Conservation (phyloP, 2,888 invertebrate species). For the Holacanthella duospinosa region DNA sequence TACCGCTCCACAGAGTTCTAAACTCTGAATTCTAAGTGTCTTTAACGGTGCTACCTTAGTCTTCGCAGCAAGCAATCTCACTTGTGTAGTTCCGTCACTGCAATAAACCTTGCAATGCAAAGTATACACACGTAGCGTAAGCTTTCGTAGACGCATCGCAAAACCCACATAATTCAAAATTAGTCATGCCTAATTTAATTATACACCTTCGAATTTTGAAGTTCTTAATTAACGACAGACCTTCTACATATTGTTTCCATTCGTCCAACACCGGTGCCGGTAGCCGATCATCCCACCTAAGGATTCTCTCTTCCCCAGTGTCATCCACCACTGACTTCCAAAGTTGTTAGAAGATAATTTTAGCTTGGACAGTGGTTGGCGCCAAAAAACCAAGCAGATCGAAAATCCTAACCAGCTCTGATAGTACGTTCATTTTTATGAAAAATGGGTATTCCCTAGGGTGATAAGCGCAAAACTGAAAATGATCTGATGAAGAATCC, state of each 20-base stretch:
- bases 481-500: conserved; percentile 12
- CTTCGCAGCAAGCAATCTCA: not conserved
- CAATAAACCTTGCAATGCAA: conserved; percentile 15
- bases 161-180: conserved; percentile 35
- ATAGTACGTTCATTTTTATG: conserved; percentile 17
- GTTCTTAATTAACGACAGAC: not conserved
- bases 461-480: not conserved
- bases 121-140: conserved; percentile 33
- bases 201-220: conserved; percentile 7
- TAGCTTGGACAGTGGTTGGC: conserved; percentile 33
- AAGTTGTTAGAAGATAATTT: conserved; percentile 33
- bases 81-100: not conserved
- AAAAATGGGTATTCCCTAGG: not conserved
- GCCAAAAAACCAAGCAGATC: conserved; percentile 35
- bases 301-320: conserved; percentile 13
- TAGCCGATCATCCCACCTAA: conserved; percentile 35
- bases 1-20: conserved; percentile 6
- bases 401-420: conserved; percentile 33
- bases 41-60: conserved; percentile 6
- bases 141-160: conserved; percentile 31
- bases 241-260: conserved; percentile 3
- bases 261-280: conserved; percentile 18
- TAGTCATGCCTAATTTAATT: not conserved
- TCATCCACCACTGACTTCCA: conserved; percentile 16
- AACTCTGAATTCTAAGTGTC: not conserved